phyloP scores from a whole-genome alignment of 1,140 invertebrate species.

The Oreohelix idahoensis region DNA sequence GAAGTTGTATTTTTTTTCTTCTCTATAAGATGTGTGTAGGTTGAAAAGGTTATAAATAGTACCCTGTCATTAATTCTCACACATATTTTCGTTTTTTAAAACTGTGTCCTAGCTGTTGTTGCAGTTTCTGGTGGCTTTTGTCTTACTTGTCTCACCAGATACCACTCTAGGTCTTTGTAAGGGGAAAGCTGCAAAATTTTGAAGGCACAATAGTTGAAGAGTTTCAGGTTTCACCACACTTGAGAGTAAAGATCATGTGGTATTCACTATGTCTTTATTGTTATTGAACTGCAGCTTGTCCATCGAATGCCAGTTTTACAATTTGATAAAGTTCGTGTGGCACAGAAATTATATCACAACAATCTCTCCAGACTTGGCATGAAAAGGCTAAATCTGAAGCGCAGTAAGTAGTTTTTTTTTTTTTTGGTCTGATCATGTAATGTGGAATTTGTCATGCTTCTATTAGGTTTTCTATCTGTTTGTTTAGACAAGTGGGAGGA shows the following conservation, averaged over 20 bases:
- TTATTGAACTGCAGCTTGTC: conserved; percentile 5
- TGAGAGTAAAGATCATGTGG: neutral
- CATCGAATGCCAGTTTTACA: conserved; percentile 17
- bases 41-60: too few relatives aligned
- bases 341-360: conserved; percentile 33
- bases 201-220: neutral
- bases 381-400: neutral
- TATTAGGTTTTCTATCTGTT: too few relatives aligned
- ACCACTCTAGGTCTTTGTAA: neutral
- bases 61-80: too few relatives aligned
- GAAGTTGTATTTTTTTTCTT: too few relatives aligned
- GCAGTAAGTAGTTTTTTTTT: conserved; percentile 27
- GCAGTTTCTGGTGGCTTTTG: too few relatives aligned
- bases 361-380: conserved; percentile 20
- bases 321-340: conserved; percentile 12
- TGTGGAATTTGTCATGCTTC: too few relatives aligned
- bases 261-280: neutral
- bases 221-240: neutral
- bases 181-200: neutral
- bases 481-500: too few relatives aligned
- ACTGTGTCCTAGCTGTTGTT: too few relatives aligned
- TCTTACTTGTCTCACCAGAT: neutral
- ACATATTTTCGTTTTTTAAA: too few relatives aligned
- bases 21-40: too few relatives aligned
- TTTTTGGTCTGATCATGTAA: too few relatives aligned